Base-by-base conservation (phyloP, 2,113 vertebrate genomes). In the Passer montanus region DNA sequence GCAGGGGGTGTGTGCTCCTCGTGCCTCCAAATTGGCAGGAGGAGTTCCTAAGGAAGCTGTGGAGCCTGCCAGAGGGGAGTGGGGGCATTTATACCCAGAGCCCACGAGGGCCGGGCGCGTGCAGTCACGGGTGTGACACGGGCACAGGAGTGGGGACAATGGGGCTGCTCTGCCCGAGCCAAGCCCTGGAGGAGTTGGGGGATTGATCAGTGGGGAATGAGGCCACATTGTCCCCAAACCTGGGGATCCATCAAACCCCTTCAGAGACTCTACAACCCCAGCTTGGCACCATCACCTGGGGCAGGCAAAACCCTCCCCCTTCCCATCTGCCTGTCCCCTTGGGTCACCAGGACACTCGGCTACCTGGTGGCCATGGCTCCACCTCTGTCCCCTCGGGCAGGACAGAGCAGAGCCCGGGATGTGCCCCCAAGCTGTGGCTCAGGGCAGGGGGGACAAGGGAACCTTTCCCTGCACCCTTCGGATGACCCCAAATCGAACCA, bases 221-320 rank as follows among this genome's bases (percentile, higher is more conserved):
- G 11, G 16, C 9, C 31, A 7, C 7, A 31, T 3, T 0, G 3
- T 7, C 33, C 63, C 73, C 33, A 28, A 28, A 77, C 53, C 0
- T 10, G 11, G 22, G 33, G 18, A 69, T 28, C 12, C 46, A 62
- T 24, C 16, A 14, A 10, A 35, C 0, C 30, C n/a, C 50, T 9
- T 15, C 30, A 47, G 30, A 15, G 15, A n/a, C 15, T 30, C 52
- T 0, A 9, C 62, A 21, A 8, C 15, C 52, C 13, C 44, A 35
- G 59, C 28, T 9, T 1, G 1, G 50, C 20, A 43, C 8, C 53
- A 15, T 22, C 53, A 44, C 37, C 15, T 37, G 22, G 37, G 55
- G 27, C 27, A 33, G 22, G 10, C 3, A 46, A 44, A 87, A 60
- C 6, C 22, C 37, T 43, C 11, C 22, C 46, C 27, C 10, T 35